These are phyloP conservation scores for Drosophila imparisetae DNA, from an alignment of 2,888 invertebrate species.

Conservation along the genomic window DNA sequence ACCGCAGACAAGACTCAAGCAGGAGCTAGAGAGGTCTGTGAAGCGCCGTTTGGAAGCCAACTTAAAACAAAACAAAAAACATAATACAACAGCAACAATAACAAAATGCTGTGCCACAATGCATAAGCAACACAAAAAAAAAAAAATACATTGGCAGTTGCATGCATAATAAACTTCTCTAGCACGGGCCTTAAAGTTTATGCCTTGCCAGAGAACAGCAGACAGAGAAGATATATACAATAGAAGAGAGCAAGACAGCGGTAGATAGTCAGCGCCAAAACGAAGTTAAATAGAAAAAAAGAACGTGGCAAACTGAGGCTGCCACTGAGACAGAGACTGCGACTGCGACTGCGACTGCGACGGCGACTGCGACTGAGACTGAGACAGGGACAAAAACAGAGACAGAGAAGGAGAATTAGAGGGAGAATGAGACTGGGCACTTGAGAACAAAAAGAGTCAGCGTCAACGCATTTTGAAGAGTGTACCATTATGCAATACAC, in stretches of 20 bases:
- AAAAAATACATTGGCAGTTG: constrained; percentile 54
- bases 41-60: constrained; percentile 59
- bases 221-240: not conserved
- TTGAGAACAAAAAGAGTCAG: constrained; percentile 62
- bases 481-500: constrained; percentile 56
- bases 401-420: constrained; percentile 10
- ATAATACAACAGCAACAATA: constrained; percentile 1
- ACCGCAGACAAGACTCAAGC: constrained; percentile 49
- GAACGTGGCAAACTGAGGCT: not conserved
- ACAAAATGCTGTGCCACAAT: constrained; percentile 36
- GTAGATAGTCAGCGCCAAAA: constrained; percentile 16
- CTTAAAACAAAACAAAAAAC: constrained; percentile 50
- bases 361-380: constrained; percentile 5
- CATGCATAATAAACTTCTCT: constrained; percentile 68
- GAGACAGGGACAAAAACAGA: constrained; percentile 4
- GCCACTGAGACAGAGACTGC: not conserved
- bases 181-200: constrained; percentile 38
- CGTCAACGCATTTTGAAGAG: constrained; percentile 70
- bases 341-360: constrained; percentile 9
- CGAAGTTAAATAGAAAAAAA: constrained; percentile 22
- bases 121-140: constrained; percentile 19
- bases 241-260: not conserved
- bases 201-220: constrained; percentile 13
- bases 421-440: constrained; percentile 42
- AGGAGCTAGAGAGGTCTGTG: constrained; percentile 31